Evolutionary conservation across 2,113 vertebrate genomes (phyloP), one percentile per base, ranked within the genome.

Genomic region (Bagarius yarrelli): DNA sequence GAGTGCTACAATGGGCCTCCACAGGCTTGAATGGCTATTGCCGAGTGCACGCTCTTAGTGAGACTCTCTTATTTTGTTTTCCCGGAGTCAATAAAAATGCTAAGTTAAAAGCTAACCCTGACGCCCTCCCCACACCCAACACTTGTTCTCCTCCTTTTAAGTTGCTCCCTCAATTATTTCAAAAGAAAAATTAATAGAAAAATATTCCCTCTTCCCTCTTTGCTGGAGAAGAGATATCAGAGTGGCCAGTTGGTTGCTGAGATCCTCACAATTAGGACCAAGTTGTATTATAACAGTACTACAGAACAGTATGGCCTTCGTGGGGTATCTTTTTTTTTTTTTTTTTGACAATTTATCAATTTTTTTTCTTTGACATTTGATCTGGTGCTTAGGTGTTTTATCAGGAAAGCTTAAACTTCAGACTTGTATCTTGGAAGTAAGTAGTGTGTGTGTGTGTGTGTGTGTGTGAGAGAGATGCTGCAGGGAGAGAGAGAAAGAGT

Each of bases 51-150:
- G 94, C 94, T 94, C 94, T 90, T 95, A 95, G 95, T 95, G 95
- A 95, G 94, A 94, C 74, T 95, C 95, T 93, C 95, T 97, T 96
- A 97, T 98, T 98, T 96, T 96, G 95, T 98, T 96, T 96, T 94
- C 94, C 94, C 93, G 93, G 96, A 98, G 97, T 98, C 96, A 98
- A 98, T 98, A 98, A 98, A 98, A 97, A 97, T 95, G 95, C 95
- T 95, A 95, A 94, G 91, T 96, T 97, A 94, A 93, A 93, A 93
- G 87, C 88, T 91, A 91, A 92, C 91, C 90, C 90, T 85, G 74
- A 84, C 87, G 88, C 91, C 91, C 90, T 91, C 88, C 83, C 88
- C 83, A 85, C 75, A 75, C 85, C 89, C 86, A 78, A 32, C 67
- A 87, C 90, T 92, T 89, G 87, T 88, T 91, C 90, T 53, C 89